A percentile compares a stretch with the other conserved stretches of the same genome.
These are phyloP conservation scores for Chaunax sp. DNA, from an alignment of 2,797 vertebrate genomes.

Conservation along the genomic window DNA sequence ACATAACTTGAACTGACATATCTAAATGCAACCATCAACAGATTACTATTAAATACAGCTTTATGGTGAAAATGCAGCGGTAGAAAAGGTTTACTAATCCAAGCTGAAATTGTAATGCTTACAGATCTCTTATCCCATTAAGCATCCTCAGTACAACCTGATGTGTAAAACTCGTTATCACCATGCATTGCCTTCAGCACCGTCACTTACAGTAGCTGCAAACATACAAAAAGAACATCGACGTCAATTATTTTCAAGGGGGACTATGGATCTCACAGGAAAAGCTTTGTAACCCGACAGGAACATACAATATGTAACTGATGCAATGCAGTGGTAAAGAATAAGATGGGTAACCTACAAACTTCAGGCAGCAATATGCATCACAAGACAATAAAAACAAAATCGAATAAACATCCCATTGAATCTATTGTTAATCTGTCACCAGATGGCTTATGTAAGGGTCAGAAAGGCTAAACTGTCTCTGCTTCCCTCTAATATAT, in stretches of 20 bases:
- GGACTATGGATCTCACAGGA: constrained; percentile 5
- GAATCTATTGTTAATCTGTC: neutral
- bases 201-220: neutral
- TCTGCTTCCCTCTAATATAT: neutral
- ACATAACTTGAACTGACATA: constrained; percentile 11
- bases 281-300: constrained; percentile 9
- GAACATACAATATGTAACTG: constrained; percentile 8
- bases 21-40: neutral
- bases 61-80: neutral
- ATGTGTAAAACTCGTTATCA: neutral
- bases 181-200: neutral
- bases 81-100: constrained; percentile 4
- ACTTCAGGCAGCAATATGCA: constrained; percentile 3
- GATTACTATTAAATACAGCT: constrained; percentile 1
- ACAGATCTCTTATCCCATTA: neutral
- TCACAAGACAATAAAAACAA: constrained; percentile 6
- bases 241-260: constrained; percentile 24
- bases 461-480: constrained; percentile 6
- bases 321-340: constrained; percentile 6
- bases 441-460: neutral
- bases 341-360: neutral
- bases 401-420: constrained; percentile 10
- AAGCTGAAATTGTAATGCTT: neutral
- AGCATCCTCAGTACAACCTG: neutral
- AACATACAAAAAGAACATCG: neutral